Conservation (phyloP, 2,888 invertebrate genomes). For the Polydesmus complanatus region DNA sequence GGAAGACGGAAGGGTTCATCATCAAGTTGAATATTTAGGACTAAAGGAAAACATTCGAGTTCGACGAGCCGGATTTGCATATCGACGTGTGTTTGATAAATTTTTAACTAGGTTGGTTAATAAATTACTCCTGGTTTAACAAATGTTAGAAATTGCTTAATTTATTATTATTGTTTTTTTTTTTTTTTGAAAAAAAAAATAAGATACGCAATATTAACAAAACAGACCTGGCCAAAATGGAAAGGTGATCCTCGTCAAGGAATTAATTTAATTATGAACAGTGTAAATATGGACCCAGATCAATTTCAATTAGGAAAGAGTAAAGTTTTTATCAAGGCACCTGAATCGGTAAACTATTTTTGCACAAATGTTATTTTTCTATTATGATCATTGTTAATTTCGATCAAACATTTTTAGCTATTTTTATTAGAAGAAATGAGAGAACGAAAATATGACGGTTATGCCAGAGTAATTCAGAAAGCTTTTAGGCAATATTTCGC, state of each 20-base stretch:
- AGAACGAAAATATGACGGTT: slow-evolving; percentile 49
- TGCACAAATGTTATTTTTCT: neutral
- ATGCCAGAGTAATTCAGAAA: slow-evolving; percentile 50
- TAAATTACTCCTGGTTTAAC: no score
- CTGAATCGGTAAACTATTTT: slow-evolving; percentile 40
- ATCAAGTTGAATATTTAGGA: slow-evolving; percentile 53
- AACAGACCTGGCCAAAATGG: slow-evolving; percentile 49
- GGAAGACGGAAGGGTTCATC: slow-evolving; percentile 48
- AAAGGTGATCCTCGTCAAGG: slow-evolving; percentile 41
- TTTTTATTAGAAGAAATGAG: slow-evolving; percentile 52
- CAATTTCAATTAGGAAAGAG: slow-evolving; percentile 50
- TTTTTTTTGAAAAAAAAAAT: no score
- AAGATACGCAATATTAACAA: slow-evolving; percentile 49
- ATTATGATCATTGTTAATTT: neutral
- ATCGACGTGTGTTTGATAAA: slow-evolving; percentile 45
- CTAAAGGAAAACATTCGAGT: slow-evolving; percentile 53
- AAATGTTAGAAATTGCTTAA: neutral
- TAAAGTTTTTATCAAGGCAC: slow-evolving; percentile 54
- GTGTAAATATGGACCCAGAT: slow-evolving; percentile 43
- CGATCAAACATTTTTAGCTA: slow-evolving; percentile 34
- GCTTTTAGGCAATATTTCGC: slow-evolving; percentile 50
- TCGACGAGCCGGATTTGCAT: slow-evolving; percentile 52
- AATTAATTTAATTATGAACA: slow-evolving; percentile 42
- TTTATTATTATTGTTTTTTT: slow-evolving; percentile 1
- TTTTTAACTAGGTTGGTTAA: slow-evolving; percentile 43